Conservation (phyloP, 92 coral and sea anemone species). For the Paramuricea clavata region DNA sequence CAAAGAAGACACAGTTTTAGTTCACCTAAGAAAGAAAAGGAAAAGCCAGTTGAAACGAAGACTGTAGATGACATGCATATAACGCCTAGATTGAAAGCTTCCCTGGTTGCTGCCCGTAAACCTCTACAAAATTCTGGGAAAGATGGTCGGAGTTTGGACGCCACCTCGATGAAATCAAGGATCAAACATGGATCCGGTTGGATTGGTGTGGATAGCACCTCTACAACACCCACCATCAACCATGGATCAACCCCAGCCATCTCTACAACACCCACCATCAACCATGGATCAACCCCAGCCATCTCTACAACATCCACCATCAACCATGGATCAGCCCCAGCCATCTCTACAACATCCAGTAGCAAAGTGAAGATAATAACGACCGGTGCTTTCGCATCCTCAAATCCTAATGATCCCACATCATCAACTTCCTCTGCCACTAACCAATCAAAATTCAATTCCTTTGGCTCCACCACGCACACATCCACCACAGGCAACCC, state of each 20-base stretch:
- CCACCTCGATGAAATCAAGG: background rate
- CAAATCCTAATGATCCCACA: background rate
- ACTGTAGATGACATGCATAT: conserved; percentile 26
- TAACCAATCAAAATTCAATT: background rate
- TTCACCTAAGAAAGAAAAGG: background rate
- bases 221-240: background rate
- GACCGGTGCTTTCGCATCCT: background rate
- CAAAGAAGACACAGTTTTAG: conserved; percentile 38
- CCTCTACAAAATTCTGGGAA: background rate
- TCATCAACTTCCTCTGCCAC: background rate
- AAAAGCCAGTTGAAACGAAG: background rate
- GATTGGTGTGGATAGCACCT: background rate
- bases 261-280: background rate
- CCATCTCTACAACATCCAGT: background rate
- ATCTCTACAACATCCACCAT: background rate
- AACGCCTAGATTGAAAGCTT: conserved; percentile 9
- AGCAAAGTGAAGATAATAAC: background rate
- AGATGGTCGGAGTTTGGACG: background rate
- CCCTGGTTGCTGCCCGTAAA: background rate
- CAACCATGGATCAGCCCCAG: background rate
- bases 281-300: background rate
- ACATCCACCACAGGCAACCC: background rate
- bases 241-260: background rate
- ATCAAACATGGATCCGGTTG: background rate
- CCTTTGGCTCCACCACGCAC: background rate